A percentile compares a stretch with the other conserved stretches of the same genome.
Conservation (phyloP, 2,888 invertebrate genomes). For the Idaea straminata region DNA sequence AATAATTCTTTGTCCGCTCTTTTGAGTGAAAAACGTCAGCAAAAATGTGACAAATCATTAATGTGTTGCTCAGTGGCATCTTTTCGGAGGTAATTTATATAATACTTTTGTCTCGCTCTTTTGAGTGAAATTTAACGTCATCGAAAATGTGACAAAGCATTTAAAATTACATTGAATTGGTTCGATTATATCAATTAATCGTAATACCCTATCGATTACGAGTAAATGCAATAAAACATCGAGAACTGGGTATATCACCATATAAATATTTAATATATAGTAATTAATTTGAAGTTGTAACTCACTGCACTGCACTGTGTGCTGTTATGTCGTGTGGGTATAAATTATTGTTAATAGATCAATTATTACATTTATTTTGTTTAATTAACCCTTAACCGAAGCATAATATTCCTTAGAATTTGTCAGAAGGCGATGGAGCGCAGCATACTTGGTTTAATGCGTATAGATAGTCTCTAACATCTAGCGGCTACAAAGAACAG, state of each 20-base stretch:
- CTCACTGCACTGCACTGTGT: constrained; percentile 47
- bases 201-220: not conserved
- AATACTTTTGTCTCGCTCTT: too few species aligned
- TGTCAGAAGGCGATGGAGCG: too few species aligned
- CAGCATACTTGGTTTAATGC: too few species aligned
- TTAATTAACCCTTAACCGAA: constrained; percentile 10
- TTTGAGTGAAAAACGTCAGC: too few species aligned
- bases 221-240: not conserved
- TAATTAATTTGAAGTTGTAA: constrained; percentile 6
- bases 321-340: constrained; percentile 62
- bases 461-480: too few species aligned
- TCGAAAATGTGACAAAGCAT: not conserved
- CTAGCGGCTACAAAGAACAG: too few species aligned
- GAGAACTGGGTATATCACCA: not conserved
- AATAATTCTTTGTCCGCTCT: too few species aligned
- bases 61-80: too few species aligned
- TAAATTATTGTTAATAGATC: constrained; percentile 79
- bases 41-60: too few species aligned
- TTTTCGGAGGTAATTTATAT: too few species aligned
- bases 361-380: constrained; percentile 54
- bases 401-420: not conserved
- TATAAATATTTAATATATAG: constrained; percentile 60
- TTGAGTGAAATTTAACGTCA: too few species aligned
- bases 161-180: not conserved
- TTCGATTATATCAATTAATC: not conserved